These are phyloP conservation scores for Indicator maculatus DNA, from an alignment of 2,113 vertebrate genomes.

Conservation along the genomic window DNA sequence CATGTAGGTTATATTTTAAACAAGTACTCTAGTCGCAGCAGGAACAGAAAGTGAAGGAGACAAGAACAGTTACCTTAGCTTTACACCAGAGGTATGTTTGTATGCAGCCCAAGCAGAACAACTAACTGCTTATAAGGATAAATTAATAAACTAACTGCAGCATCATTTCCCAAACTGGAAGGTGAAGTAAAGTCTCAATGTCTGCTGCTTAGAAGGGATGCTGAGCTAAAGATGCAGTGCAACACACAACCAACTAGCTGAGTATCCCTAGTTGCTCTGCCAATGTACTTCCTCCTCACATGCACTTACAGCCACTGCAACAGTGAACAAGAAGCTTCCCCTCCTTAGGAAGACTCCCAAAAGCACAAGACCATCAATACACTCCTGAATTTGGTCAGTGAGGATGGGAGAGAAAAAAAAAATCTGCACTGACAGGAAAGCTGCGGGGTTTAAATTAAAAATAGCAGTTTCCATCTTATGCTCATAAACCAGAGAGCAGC, in stretches of 20 bases:
- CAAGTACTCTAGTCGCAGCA: neutral
- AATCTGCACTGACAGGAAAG: neutral
- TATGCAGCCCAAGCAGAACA: neutral
- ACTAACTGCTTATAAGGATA: neutral
- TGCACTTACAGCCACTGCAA: neutral
- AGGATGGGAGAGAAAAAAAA: neutral
- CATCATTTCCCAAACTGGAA: neutral
- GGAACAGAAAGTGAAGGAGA: neutral
- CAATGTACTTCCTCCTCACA: neutral
- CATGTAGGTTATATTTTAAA: neutral
- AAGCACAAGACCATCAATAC: neutral
- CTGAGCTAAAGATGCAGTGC: neutral
- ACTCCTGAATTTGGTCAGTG: neutral
- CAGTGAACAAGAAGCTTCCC: neutral
- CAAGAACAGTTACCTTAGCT: neutral
- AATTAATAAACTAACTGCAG: neutral
- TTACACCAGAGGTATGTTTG: neutral
- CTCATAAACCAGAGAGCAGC: neutral
- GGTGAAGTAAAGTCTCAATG: neutral
- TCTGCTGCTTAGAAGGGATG: neutral
- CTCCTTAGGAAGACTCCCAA: neutral
- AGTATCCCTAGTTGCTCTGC: neutral
- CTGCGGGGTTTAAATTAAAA: neutral
- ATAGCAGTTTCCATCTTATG: neutral
- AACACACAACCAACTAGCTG: rapidly evolving